phyloP scores from a whole-genome alignment of 2,113 vertebrate genomes.

The Lamprotornis superbus region DNA sequence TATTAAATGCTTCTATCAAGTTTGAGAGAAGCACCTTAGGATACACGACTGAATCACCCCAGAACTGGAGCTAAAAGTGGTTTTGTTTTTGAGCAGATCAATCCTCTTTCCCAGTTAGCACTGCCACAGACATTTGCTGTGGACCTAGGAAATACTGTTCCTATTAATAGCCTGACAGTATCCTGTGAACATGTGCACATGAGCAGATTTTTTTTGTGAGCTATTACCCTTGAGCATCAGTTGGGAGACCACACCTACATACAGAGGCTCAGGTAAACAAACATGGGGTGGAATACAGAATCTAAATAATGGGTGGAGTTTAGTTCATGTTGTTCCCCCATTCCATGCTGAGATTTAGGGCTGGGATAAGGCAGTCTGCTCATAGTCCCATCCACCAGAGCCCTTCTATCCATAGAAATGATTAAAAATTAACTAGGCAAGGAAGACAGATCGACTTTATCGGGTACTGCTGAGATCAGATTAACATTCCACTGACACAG shows the following conservation, averaged over 20 bases:
- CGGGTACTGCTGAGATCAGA: neutral
- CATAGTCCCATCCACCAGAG: neutral
- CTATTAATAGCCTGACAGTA: neutral
- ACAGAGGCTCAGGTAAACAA: neutral
- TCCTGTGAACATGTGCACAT: neutral
- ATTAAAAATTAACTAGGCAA: constrained; percentile 51
- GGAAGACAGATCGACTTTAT: constrained; percentile 47
- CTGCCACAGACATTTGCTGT: neutral
- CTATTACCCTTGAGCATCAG: neutral
- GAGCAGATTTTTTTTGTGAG: neutral
- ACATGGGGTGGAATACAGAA: neutral
- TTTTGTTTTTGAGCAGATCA: fast-evolving
- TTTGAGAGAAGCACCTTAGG: neutral
- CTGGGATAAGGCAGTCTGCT: neutral
- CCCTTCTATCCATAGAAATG: neutral
- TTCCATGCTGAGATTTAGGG: neutral
- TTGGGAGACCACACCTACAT: neutral
- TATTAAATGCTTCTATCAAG: neutral
- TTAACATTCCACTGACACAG: neutral
- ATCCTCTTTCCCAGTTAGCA: neutral
- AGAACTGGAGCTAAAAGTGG: fast-evolving
- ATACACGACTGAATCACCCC: neutral
- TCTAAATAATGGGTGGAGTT: neutral
- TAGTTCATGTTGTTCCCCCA: neutral
- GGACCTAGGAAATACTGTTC: neutral